Evolutionary conservation across 1,140 invertebrate genomes (phyloP).

Genomic region (Coenobita brevimanus): DNA sequence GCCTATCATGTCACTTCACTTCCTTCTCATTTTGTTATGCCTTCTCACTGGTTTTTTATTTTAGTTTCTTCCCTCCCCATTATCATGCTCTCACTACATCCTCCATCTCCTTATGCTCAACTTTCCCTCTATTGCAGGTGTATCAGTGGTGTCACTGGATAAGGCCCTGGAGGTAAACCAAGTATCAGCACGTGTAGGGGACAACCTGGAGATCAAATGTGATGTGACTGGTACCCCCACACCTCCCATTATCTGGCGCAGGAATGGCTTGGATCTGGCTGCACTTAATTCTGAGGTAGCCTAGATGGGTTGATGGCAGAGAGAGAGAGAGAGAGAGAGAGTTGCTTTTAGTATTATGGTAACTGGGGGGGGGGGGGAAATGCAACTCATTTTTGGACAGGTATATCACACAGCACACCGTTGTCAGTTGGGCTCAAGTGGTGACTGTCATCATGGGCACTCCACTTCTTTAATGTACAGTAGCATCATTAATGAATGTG

Average conservation of each 20-base stretch:
- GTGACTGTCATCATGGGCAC: too few relatives aligned
- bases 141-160: conserved; percentile 83
- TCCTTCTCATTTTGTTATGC: too few relatives aligned
- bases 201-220: conserved; percentile 88
- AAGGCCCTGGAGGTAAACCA: conserved; percentile 83
- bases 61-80: too few relatives aligned
- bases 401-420: too few relatives aligned
- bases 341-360: neutral
- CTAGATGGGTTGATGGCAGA: neutral
- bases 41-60: too few relatives aligned
- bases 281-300: conserved; percentile 79
- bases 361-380: neutral
- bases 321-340: neutral
- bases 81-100: neutral
- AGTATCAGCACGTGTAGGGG: conserved; percentile 81
- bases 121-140: conserved; percentile 75
- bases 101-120: neutral
- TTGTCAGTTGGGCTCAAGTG: too few relatives aligned
- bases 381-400: neutral
- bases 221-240: conserved; percentile 83
- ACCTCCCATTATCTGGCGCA: conserved; percentile 83
- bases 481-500: too few relatives aligned
- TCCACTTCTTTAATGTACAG: too few relatives aligned
- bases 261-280: conserved; percentile 81
- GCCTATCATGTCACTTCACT: too few relatives aligned